Evolutionary conservation across 92 coral and sea anemone genomes (phyloP).

Genomic region (Pocillopora grandis): DNA sequence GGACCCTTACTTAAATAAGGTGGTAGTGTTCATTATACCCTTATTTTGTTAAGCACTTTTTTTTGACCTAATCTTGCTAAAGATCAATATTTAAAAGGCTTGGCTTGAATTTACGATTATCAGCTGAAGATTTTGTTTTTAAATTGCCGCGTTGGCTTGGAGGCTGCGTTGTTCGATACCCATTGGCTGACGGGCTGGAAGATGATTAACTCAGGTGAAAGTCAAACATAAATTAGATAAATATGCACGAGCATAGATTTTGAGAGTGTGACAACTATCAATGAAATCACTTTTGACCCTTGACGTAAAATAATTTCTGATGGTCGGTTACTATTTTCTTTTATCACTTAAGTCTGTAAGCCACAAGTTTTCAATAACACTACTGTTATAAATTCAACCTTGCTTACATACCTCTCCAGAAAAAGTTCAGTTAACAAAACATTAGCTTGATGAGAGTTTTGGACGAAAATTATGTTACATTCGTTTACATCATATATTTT

Average conservation of each 20-base stretch:
- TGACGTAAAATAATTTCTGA: neutral
- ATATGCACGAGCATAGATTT: neutral
- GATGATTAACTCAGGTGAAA: neutral
- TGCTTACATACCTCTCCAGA: neutral
- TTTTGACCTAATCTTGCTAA: too few relatives aligned
- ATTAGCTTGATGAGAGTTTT: neutral
- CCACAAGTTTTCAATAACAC: conserved; percentile 27
- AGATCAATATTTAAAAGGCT: too few relatives aligned
- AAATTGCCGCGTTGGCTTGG: too few relatives aligned
- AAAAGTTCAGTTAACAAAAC: neutral
- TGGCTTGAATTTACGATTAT: too few relatives aligned
- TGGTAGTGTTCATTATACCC: neutral
- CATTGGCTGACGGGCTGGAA: neutral
- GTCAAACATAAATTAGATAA: neutral
- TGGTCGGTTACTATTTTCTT: neutral
- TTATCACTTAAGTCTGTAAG: neutral
- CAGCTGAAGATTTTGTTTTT: neutral
- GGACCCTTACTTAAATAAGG: too few relatives aligned
- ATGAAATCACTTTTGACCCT: neutral
- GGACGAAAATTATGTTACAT: too few relatives aligned
- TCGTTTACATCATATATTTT: too few relatives aligned
- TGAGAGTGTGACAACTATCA: neutral
- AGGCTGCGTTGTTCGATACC: neutral
- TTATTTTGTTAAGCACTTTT: too few relatives aligned
- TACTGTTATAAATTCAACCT: neutral